A percentile compares a stretch with the other conserved stretches of the same genome.
phyloP scores from a whole-genome alignment of 2,888 invertebrate genomes.

The Trisateles emortualis region DNA sequence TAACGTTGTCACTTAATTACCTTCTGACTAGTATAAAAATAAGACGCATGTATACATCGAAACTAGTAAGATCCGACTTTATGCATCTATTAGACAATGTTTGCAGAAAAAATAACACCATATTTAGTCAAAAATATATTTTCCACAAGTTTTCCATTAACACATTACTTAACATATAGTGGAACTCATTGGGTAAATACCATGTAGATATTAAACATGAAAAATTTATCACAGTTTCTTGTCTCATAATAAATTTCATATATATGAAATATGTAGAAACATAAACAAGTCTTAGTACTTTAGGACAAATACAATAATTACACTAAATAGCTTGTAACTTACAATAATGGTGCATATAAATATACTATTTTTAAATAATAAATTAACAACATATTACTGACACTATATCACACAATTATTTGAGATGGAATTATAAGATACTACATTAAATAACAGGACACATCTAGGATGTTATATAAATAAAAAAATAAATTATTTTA shows the following conservation, averaged over 20 bases:
- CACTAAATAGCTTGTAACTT: neutral
- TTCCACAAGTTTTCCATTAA: slow-evolving; percentile 12
- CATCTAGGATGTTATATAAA: slow-evolving; percentile 12
- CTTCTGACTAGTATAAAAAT: too few relatives aligned
- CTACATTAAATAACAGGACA: slow-evolving; percentile 29
- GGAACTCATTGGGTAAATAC: slow-evolving; percentile 1
- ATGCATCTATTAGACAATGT: too few relatives aligned
- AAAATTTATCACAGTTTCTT: slow-evolving; percentile 24
- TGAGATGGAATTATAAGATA: slow-evolving; percentile 28
- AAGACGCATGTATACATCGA: too few relatives aligned
- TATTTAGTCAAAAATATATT: slow-evolving; percentile 18
- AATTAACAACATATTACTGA: slow-evolving; percentile 5
- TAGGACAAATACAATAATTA: neutral
- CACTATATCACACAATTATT: slow-evolving; percentile 43
- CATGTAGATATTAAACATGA: slow-evolving; percentile 19
- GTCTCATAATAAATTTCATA: slow-evolving; percentile 22
- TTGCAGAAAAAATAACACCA: neutral
- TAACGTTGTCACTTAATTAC: too few relatives aligned
- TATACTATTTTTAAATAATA: neutral
- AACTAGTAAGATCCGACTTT: too few relatives aligned
- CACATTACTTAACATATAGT: slow-evolving; percentile 22
- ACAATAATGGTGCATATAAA: too few relatives aligned
- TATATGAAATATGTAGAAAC: slow-evolving; percentile 25
- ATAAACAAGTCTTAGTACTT: neutral
- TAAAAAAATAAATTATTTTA: slow-evolving; percentile 10